Base-by-base conservation (phyloP, 2,113 vertebrate genomes). In the Odocoileus hemionus region DNA sequence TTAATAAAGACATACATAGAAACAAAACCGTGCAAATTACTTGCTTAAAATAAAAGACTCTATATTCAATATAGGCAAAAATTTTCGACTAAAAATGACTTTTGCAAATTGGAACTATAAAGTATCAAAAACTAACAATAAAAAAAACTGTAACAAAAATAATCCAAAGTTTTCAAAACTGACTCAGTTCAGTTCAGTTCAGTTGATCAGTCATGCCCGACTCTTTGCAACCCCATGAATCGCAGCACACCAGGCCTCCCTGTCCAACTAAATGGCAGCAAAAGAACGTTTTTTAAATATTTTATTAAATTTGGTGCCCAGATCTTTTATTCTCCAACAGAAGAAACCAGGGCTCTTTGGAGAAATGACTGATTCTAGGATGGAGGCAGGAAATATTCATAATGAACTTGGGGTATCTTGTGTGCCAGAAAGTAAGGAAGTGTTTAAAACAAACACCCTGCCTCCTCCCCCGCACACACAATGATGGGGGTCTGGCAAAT, bases 21-120 rank as follows among this genome's bases (percentile, higher is more conserved):
- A 86, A 86, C 6, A 76, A 89, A 83, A 86, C 25, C 52, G 5
- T 87, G 7, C 88, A 70, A 96, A 70, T 83, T 76, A 43, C 50
- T 90, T 94, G 45, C 14, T 54, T 94, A 12, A 80, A 96, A 95
- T 79, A 67, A 83, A 94, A 92, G n/a, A 6, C 13, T 89, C 90
- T 17, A 39, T 95, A 47, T 54, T 87, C 39, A 97, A 86, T 57
- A 89, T 11, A 91, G 30, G 30, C 47, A 43, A 36, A 96, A 70
- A n/a, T 91, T 39, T 93, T 93, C 26, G 4, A 50, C 25, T 76
- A 84, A 80, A 86, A 64, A 3, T 86, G 50, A 84, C 47, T 96
- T 94, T 74, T 90, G 23, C 91, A 85, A 88, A 91, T 86, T 91
- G 7, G 11, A 89, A 70, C 30, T 61, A 74, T 52, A 28, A 39